These are phyloP conservation scores for Aphidius colemani DNA, from an alignment of 2,888 invertebrate genomes.

Conservation along the genomic window DNA sequence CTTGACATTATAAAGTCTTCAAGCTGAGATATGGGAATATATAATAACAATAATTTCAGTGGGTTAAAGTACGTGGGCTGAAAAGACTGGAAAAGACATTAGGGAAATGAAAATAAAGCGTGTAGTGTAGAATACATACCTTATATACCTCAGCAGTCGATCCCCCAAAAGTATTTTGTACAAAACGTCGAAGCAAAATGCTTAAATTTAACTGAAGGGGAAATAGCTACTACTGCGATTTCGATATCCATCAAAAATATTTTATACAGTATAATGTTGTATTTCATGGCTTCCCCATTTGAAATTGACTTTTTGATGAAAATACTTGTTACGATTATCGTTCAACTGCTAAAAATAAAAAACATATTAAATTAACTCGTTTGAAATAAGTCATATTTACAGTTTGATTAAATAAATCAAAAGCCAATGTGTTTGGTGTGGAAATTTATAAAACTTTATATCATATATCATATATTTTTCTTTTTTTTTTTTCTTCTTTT, in stretches of 20 bases:
- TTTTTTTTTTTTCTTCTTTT: not conserved
- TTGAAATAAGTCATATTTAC: too few species aligned
- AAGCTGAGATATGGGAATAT: constrained; percentile 53
- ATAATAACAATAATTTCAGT: constrained; percentile 54
- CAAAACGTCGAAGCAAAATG: constrained; percentile 28
- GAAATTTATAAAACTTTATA: not conserved
- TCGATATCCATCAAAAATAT: constrained; percentile 35
- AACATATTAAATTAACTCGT: too few species aligned
- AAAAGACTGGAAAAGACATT: constrained; percentile 58
- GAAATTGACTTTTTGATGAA: not conserved
- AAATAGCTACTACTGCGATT: constrained; percentile 43
- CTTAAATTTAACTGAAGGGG: constrained; percentile 36
- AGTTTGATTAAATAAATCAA: too few species aligned
- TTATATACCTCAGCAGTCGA: not conserved
- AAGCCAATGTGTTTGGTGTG: too few species aligned
- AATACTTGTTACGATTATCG: not conserved
- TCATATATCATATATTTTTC: too few species aligned
- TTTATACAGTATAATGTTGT: constrained; percentile 13
- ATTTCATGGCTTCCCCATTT: not conserved
- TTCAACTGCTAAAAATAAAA: not conserved
- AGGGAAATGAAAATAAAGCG: constrained; percentile 50
- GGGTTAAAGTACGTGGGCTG: constrained; percentile 49
- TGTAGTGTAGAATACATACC: constrained; percentile 18
- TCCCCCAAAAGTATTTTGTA: constrained; percentile 6
- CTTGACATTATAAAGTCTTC: constrained; percentile 58